phyloP scores from a whole-genome alignment of 2,888 invertebrate species.

The Griposia aprilina region DNA sequence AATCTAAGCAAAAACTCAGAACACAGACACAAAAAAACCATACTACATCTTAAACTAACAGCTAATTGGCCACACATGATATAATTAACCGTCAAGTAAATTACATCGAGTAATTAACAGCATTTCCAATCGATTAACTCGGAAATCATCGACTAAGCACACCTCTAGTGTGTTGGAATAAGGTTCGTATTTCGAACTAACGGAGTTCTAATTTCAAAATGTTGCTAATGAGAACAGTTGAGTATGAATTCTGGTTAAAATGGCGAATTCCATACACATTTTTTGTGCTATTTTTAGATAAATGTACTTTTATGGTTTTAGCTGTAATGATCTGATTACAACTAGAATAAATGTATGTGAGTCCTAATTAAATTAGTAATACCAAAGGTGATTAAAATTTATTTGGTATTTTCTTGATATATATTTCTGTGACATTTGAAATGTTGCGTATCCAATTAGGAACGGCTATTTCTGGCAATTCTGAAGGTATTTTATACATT shows the following conservation, averaged over 20 bases:
- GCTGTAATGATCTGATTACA: constrained; percentile 20
- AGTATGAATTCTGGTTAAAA: constrained; percentile 37
- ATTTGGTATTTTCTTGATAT: constrained; percentile 19
- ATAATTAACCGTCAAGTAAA: constrained; percentile 60
- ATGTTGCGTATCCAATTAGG: constrained; percentile 13
- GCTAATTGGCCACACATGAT: constrained; percentile 55
- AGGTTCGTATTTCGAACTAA: constrained; percentile 40
- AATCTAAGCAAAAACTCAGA: constrained; percentile 43
- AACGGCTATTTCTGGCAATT: background rate
- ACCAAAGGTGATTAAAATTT: constrained; percentile 23
- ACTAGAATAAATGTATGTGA: background rate
- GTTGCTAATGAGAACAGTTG: constrained; percentile 32
- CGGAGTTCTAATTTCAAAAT: constrained; percentile 48
- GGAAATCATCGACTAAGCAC: constrained; percentile 46
- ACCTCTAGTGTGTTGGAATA: constrained; percentile 47
- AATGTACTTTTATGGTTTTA: constrained; percentile 10
- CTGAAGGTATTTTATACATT: background rate
- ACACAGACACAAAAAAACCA: constrained; percentile 32
- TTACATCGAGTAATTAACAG: constrained; percentile 60
- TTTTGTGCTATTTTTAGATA: constrained; percentile 1
- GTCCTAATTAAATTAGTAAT: constrained; percentile 30
- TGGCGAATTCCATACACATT: constrained; percentile 9
- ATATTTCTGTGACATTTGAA: constrained; percentile 4
- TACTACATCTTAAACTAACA: constrained; percentile 54
- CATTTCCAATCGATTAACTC: constrained; percentile 63